Percentiles rank a stretch among this genome's conserved stretches.
Evolutionary conservation across 2,888 invertebrate genomes (phyloP).

Genomic region (Drosophila trichaetosa): DNA sequence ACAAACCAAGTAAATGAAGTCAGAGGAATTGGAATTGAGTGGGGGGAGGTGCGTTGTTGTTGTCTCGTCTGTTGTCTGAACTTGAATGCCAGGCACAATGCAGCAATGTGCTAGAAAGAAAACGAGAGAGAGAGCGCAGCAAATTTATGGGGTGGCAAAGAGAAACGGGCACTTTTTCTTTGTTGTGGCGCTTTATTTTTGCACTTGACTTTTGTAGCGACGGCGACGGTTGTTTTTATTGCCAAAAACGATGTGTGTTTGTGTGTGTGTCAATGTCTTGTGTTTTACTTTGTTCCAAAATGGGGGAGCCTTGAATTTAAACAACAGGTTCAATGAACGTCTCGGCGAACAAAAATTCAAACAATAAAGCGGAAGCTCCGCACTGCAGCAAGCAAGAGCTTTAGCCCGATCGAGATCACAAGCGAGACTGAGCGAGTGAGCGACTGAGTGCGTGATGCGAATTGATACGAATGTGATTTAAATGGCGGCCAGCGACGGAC

Average conservation of each 20-base stretch:
- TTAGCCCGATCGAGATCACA: conserved; percentile 59
- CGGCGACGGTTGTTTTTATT: conserved; percentile 62
- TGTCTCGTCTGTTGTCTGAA: conserved; percentile 47
- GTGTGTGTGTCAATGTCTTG: conserved; percentile 27
- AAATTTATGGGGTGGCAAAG: conserved; percentile 26
- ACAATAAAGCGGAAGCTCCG: conserved; percentile 37
- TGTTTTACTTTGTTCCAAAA: conserved; percentile 31
- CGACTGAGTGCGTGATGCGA: conserved; percentile 50
- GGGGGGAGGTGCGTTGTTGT: conserved; percentile 15
- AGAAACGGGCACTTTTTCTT: conserved; percentile 63
- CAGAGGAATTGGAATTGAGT: conserved; percentile 28
- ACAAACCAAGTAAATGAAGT: conserved; percentile 59
- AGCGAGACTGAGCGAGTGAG: conserved; percentile 44
- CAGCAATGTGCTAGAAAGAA: conserved; percentile 20
- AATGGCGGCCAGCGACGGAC: conserved; percentile 31
- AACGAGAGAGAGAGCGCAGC: conserved; percentile 3
- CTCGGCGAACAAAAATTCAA: conserved; percentile 22
- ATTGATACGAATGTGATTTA: conserved; percentile 53
- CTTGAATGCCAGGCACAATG: conserved; percentile 62
- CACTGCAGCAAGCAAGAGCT: conserved; percentile 40
- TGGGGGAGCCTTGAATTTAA: conserved; percentile 60
- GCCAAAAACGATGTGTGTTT: conserved; percentile 60
- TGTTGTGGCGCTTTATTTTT: conserved; percentile 65
- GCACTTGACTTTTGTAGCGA: conserved; percentile 73
- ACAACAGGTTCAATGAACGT: conserved; percentile 68